Evolutionary conservation across 2,888 invertebrate species (phyloP).

Genomic region (Thera obeliscata): DNA sequence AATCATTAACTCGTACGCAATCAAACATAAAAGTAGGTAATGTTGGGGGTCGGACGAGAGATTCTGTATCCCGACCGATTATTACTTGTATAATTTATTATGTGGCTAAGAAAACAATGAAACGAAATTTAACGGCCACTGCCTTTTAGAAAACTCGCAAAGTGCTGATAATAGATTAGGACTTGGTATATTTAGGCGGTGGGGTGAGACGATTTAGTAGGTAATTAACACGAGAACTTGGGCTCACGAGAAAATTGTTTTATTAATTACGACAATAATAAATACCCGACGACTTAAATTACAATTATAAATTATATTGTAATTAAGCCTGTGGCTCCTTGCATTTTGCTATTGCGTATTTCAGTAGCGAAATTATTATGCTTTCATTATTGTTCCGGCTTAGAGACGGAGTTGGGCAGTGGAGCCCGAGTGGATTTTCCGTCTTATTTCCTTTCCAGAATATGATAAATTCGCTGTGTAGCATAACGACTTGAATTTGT

Average conservation of each 20-base stretch:
- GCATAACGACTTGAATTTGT: neutral
- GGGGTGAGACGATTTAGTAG: slow-evolving; percentile 36
- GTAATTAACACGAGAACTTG: slow-evolving; percentile 44
- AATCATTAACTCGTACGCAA: no score
- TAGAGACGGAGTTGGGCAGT: slow-evolving; percentile 9
- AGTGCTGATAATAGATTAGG: slow-evolving; percentile 9
- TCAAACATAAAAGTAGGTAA: no score
- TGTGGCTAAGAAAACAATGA: no score
- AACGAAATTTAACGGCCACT: neutral
- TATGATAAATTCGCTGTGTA: slow-evolving; percentile 10
- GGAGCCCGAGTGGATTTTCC: slow-evolving; percentile 11
- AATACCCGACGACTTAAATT: slow-evolving; percentile 33
- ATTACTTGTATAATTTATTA: no score
- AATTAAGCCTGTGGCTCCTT: slow-evolving; percentile 5
- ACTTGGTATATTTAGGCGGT: slow-evolving; percentile 20
- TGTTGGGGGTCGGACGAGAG: no score
- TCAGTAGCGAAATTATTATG: slow-evolving; percentile 13
- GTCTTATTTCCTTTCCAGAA: slow-evolving; percentile 24
- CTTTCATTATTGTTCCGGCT: slow-evolving; percentile 23
- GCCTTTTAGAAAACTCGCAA: neutral
- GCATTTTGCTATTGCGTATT: slow-evolving; percentile 14
- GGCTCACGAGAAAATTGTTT: slow-evolving; percentile 40
- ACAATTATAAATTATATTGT: slow-evolving; percentile 17
- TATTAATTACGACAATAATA: slow-evolving; percentile 40
- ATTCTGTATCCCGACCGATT: no score